A percentile compares a stretch with the other conserved stretches of the same genome.
These are phyloP conservation scores for Sciurus carolinensis DNA, from an alignment of 2,797 vertebrate genomes.

Conservation along the genomic window DNA sequence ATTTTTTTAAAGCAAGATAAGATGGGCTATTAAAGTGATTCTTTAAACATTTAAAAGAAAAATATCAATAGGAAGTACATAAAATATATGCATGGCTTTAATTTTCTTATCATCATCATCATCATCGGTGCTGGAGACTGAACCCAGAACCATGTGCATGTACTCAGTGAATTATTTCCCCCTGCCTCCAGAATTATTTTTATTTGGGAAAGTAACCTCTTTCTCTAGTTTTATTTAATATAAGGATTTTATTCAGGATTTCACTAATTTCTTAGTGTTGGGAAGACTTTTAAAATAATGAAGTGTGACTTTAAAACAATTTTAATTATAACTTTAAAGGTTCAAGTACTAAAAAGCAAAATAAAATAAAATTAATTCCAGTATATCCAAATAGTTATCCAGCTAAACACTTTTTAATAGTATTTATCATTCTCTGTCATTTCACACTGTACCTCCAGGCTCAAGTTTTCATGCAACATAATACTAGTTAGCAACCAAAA, in stretches of 20 bases:
- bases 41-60: constrained; percentile 65
- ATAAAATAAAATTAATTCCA: constrained; percentile 34
- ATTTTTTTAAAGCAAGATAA: constrained; percentile 27
- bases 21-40: constrained; percentile 36
- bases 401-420: constrained; percentile 23
- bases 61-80: background rate
- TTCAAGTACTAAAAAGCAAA: constrained; percentile 59
- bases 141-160: too few species aligned
- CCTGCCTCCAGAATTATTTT: background rate
- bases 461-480: constrained; percentile 49
- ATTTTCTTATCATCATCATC: background rate
- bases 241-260: constrained; percentile 39
- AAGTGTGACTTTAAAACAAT: constrained; percentile 54
- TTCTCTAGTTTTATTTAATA: constrained; percentile 37
- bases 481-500: constrained; percentile 52
- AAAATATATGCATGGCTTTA: constrained; percentile 31
- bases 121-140: too few species aligned
- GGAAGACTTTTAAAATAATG: constrained; percentile 33
- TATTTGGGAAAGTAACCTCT: constrained; percentile 43
- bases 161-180: background rate
- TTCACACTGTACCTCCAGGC: background rate
- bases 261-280: background rate
- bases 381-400: background rate
- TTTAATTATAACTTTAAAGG: constrained; percentile 36
- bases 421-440: constrained; percentile 50